A percentile compares a stretch with the other conserved stretches of the same genome.
Evolutionary conservation across 2,888 invertebrate species (phyloP).

Genomic region (Anagyrus pseudococci): DNA sequence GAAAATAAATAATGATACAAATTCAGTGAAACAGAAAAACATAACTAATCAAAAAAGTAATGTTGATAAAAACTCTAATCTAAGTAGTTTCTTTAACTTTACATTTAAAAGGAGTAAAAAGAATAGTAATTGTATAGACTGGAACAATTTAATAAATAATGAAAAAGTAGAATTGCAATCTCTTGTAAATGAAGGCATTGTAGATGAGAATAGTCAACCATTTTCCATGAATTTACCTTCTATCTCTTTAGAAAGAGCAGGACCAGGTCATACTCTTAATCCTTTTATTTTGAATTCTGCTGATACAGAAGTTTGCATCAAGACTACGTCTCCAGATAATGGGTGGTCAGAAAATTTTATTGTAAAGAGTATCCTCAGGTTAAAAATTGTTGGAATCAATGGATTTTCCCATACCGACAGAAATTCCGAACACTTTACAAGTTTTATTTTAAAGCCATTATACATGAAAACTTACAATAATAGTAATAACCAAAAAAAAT

Average conservation of each 20-base stretch:
- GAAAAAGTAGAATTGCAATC: slow-evolving; percentile 50
- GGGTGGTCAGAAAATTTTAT: slow-evolving; percentile 62
- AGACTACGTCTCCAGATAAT: slow-evolving; percentile 57
- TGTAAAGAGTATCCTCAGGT: slow-evolving; percentile 62
- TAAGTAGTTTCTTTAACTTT: slow-evolving; percentile 35
- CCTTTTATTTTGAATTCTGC: slow-evolving; percentile 55
- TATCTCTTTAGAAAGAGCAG: slow-evolving; percentile 52
- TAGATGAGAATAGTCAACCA: slow-evolving; percentile 47
- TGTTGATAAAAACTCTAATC: slow-evolving; percentile 44
- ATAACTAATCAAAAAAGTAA: slow-evolving; percentile 38
- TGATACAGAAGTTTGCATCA: slow-evolving; percentile 62
- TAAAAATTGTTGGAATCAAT: slow-evolving; percentile 61
- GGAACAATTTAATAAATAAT: slow-evolving; percentile 52
- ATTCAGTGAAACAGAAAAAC: slow-evolving; percentile 17
- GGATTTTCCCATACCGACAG: slow-evolving; percentile 58
- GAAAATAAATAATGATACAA: slow-evolving; percentile 16
- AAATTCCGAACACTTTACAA: slow-evolving; percentile 65
- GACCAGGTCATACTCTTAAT: slow-evolving; percentile 52
- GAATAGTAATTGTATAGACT: slow-evolving; percentile 50
- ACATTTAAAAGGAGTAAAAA: slow-evolving; percentile 40
- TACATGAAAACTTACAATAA: slow-evolving; percentile 53
- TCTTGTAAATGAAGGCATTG: slow-evolving; percentile 46
- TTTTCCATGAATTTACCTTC: slow-evolving; percentile 53
- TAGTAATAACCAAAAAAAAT: slow-evolving; percentile 50
- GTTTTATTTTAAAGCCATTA: slow-evolving; percentile 63